Conservation (phyloP, 1,140 invertebrate species). For the Caenorhabditis tropicalis region DNA sequence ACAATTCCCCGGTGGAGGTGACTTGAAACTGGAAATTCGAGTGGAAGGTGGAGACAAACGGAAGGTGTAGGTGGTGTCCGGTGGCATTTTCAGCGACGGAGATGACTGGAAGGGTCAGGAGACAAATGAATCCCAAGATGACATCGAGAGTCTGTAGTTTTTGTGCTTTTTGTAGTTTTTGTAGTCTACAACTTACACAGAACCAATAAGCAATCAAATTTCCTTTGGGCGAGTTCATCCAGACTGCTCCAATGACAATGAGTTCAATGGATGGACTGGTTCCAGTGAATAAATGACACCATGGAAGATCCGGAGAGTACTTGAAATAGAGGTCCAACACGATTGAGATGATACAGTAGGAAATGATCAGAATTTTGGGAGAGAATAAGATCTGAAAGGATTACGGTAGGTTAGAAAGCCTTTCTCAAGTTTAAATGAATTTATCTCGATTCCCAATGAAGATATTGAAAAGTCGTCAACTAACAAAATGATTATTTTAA, state of each 20-base stretch:
- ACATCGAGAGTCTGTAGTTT: not conserved
- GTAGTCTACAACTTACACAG: not conserved
- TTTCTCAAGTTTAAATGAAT: no score
- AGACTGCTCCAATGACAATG: not conserved
- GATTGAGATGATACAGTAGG: not conserved
- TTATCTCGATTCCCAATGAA: no score
- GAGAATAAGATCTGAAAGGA: no score
- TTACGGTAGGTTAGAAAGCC: no score
- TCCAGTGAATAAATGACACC: not conserved
- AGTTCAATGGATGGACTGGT: not conserved
- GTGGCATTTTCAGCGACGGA: conserved; percentile 27
- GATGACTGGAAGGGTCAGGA: conserved; percentile 36
- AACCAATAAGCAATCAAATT: not conserved
- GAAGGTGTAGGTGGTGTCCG: not conserved
- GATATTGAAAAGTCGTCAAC: no score
- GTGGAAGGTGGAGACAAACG: not conserved
- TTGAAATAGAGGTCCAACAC: not conserved
- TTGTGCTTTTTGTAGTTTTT: not conserved
- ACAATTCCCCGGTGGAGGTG: not conserved
- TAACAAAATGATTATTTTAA: no score
- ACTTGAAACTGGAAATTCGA: not conserved
- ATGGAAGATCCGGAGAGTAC: not conserved
- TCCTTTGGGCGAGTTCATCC: not conserved
- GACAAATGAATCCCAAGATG: not conserved
- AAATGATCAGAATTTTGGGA: no score